A percentile compares a stretch with the other conserved stretches of the same genome.
These are phyloP conservation scores for Centropyge bicolor DNA, from an alignment of 2,797 vertebrate species.

Conservation along the genomic window DNA sequence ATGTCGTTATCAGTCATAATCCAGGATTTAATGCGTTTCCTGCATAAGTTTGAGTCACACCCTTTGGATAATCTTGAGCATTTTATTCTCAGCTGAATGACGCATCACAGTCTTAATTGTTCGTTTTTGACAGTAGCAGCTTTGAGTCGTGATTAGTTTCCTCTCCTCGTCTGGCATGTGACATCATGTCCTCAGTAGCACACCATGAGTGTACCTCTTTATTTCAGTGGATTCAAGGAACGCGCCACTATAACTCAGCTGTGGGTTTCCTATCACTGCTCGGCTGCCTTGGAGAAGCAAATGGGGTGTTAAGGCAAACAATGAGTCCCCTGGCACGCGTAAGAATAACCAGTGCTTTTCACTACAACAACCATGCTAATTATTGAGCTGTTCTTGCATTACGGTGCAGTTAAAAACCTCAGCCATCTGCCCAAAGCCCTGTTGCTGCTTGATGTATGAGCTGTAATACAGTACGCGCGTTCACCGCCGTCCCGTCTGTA, in stretches of 20 bases:
- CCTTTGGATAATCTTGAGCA: neutral
- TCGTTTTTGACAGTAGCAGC: neutral
- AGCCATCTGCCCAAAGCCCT: conserved; percentile 46
- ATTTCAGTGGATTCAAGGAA: conserved; percentile 42
- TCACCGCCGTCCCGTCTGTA: conserved; percentile 77
- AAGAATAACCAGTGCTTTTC: conserved; percentile 65
- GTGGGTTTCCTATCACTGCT: conserved; percentile 51
- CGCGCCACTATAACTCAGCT: conserved; percentile 33
- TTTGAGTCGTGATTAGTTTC: conserved; percentile 26
- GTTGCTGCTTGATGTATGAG: conserved; percentile 77
- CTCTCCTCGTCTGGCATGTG: conserved; percentile 23
- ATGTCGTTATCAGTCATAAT: neutral
- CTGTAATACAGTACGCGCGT: conserved; percentile 68
- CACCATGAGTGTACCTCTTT: conserved; percentile 16
- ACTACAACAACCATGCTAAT: conserved; percentile 70
- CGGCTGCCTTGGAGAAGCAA: conserved; percentile 56
- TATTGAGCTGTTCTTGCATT: conserved; percentile 66
- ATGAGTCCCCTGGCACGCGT: conserved; percentile 67
- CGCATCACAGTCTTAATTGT: neutral
- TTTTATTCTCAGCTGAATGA: neutral
- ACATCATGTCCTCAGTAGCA: conserved; percentile 58
- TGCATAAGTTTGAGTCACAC: neutral
- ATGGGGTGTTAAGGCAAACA: conserved; percentile 78
- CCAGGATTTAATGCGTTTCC: neutral
- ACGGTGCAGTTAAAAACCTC: conserved; percentile 54